Evolutionary conservation across 2,113 vertebrate genomes (phyloP), one percentile per base, ranked within the genome.

Genomic region (Phoenicopterus ruber): DNA sequence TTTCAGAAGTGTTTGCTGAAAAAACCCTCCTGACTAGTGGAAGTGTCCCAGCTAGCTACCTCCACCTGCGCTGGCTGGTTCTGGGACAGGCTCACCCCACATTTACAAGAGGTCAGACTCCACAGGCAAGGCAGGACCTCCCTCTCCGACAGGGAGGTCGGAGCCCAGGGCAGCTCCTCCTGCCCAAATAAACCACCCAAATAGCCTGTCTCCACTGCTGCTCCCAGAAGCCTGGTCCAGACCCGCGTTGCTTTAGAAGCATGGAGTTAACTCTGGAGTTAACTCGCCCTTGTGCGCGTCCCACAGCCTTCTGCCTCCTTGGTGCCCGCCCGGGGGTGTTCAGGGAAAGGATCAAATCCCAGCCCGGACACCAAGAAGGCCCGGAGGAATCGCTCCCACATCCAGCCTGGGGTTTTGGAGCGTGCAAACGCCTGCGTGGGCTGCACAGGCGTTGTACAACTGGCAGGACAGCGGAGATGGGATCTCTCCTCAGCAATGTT

Each of bases 201-300:
- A 38, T 0, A 52, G 24, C 44, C 58, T 1, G 4, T 46, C 21
- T 47, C 47, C 34, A 14, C 25, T 4, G 17, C 34, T 49, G 10
- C 65, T 71, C 49, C 70, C 32, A 28, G 36, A 11, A 50, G 17
- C 18, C 12, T 0, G 0, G 14, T 15, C 58, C 57, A 44, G 58
- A 46, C 24, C 32, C 3, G 0, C 1, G 2, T 8, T 44, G 36
- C 9, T 58, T 29, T 8, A 28, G n/a, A 31, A 40, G 67, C 50
- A 18, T 1, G 7, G 47, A 32, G 77, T 24, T 0, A 1, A 8
- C 55, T 52, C 62, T 8, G 10, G 55, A 26, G 28, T 18, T 62
- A 44, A 18, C 29, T 6, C 6, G 0, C 17, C 62, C 50, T 38
- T 44, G 25, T 8, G 36, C 1, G 2, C 3, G 6, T 12, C 34